Evolutionary conservation across 2,797 vertebrate genomes (phyloP).

Genomic region (Furcifer pardalis): DNA sequence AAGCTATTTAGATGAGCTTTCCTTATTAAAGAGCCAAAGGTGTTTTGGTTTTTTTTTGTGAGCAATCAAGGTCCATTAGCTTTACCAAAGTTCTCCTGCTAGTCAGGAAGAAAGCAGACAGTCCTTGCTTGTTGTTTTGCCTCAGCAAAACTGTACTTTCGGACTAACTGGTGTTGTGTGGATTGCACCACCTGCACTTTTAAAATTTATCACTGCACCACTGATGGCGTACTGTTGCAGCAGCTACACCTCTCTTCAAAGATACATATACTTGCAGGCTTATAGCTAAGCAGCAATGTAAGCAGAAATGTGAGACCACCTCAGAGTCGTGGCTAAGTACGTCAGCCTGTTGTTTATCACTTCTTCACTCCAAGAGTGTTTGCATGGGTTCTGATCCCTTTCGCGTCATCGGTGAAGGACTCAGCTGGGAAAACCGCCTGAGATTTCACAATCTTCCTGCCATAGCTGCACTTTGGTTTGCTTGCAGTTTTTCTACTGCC

Average conservation of each 20-base stretch:
- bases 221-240: neutral
- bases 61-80: neutral
- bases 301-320: neutral
- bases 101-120: neutral
- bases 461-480: rapidly evolving
- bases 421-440: rapidly evolving
- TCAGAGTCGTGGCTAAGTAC: neutral
- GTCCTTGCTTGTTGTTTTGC: too few species aligned
- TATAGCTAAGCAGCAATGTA: neutral
- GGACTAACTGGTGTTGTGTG: too few species aligned
- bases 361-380: too few species aligned
- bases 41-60: neutral
- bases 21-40: too few species aligned
- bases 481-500: rapidly evolving
- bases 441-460: too few species aligned
- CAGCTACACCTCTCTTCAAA: neutral
- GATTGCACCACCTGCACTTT: too few species aligned
- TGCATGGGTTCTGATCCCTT: neutral
- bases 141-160: too few species aligned
- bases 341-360: neutral
- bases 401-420: rapidly evolving
- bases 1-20: too few species aligned
- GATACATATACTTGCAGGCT: neutral
- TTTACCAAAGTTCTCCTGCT: neutral
- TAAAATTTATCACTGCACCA: neutral